These are phyloP conservation scores for Pocota personata DNA, from an alignment of 2,888 invertebrate species.

Conservation along the genomic window DNA sequence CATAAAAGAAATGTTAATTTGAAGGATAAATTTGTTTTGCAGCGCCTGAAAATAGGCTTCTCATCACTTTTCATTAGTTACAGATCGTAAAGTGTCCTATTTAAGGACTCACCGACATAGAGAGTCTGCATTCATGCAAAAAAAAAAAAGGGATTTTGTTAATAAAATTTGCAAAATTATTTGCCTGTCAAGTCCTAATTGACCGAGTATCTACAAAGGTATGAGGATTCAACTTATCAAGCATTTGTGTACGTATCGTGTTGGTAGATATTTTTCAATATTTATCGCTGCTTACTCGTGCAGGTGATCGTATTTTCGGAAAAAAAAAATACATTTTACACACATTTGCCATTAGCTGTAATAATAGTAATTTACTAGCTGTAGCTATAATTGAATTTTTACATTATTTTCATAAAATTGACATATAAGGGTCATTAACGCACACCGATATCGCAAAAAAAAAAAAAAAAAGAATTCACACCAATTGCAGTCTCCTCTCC, in stretches of 20 bases:
- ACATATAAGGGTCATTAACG: slow-evolving; percentile 61
- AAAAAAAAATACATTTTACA: slow-evolving; percentile 29
- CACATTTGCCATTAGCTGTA: slow-evolving; percentile 66
- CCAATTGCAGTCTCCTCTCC: background rate
- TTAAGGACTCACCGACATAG: slow-evolving; percentile 32
- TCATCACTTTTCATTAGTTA: slow-evolving; percentile 68
- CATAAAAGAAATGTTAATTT: slow-evolving; percentile 43
- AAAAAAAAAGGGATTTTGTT: slow-evolving; percentile 33
- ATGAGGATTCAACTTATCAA: slow-evolving; percentile 29
- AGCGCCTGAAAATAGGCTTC: slow-evolving; percentile 71
- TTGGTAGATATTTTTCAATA: slow-evolving; percentile 54
- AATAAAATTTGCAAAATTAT: slow-evolving; percentile 70
- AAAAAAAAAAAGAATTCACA: background rate
- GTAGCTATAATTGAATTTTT: slow-evolving; percentile 62
- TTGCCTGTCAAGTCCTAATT: slow-evolving; percentile 64
- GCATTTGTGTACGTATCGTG: slow-evolving; percentile 12
- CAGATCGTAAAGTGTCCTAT: slow-evolving; percentile 65
- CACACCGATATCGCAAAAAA: slow-evolving; percentile 19
- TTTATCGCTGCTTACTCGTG: slow-evolving; percentile 61
- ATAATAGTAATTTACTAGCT: slow-evolving; percentile 54
- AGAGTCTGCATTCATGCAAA: background rate
- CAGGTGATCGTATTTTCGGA: slow-evolving; percentile 60
- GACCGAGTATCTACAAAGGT: slow-evolving; percentile 43
- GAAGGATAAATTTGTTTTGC: slow-evolving; percentile 53
- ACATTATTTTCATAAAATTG: slow-evolving; percentile 46